phyloP scores from a whole-genome alignment of 35 echinoderm and acorn worm species.

The Chiridota heheva region DNA sequence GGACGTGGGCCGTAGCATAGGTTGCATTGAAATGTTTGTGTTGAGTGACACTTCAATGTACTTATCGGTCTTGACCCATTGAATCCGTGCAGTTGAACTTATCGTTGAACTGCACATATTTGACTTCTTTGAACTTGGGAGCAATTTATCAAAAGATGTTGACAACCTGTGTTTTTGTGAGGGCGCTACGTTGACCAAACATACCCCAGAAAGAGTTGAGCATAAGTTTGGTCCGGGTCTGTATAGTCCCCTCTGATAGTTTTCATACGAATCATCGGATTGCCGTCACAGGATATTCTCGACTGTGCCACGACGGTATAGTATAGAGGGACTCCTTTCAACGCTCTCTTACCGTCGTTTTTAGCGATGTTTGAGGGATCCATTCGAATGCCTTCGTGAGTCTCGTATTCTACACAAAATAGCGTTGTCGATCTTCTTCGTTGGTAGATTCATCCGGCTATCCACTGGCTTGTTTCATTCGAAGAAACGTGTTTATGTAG shows the following conservation, averaged over 20 bases:
- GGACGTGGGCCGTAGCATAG: slow-evolving; percentile 37
- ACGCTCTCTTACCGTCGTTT: slow-evolving; percentile 9
- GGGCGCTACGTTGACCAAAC: slow-evolving; percentile 29
- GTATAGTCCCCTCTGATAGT: no score
- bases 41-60: background rate
- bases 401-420: background rate
- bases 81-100: slow-evolving; percentile 15
- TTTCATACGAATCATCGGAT: no score
- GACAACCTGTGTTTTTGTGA: slow-evolving; percentile 8
- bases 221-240: slow-evolving; percentile 30
- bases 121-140: background rate
- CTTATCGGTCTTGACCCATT: slow-evolving; percentile 5
- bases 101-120: slow-evolving; percentile 4
- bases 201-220: slow-evolving; percentile 57
- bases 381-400: background rate
- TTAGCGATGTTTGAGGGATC: background rate
- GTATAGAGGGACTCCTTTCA: no score
- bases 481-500: slow-evolving; percentile 61
- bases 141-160: background rate
- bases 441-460: slow-evolving; percentile 19
- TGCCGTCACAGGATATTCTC: no score
- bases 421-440: background rate
- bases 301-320: no score
- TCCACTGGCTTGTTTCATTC: slow-evolving; percentile 61
- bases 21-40: slow-evolving; percentile 47